Percentiles rank a stretch among this genome's conserved stretches.
These are phyloP conservation scores for Verasper variegatus DNA, from an alignment of 2,113 vertebrate genomes.

Conservation along the genomic window DNA sequence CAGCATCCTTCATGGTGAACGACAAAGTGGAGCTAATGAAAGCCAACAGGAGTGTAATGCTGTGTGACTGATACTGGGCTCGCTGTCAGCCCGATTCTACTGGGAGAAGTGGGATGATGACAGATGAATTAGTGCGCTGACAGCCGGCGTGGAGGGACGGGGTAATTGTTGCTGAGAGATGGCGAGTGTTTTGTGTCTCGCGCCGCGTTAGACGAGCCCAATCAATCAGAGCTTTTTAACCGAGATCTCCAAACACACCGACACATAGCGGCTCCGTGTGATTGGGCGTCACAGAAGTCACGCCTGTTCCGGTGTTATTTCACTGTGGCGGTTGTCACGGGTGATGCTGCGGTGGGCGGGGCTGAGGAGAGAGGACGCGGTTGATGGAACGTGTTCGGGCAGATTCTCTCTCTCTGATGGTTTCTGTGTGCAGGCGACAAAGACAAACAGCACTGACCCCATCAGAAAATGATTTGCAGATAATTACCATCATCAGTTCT, in stretches of 20 bases:
- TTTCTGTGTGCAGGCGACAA: not conserved
- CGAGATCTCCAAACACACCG: not conserved
- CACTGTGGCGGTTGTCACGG: too few relatives aligned
- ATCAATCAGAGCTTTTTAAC: conserved; percentile 65
- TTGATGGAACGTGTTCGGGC: too few relatives aligned
- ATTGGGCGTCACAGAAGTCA: conserved; percentile 6
- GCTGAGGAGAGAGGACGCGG: too few relatives aligned
- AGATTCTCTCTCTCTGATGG: not conserved
- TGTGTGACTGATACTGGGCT: conserved; percentile 72
- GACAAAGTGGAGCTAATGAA: conserved; percentile 66
- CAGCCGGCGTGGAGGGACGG: conserved; percentile 55
- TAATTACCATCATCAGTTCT: conserved; percentile 16
- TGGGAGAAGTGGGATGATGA: conserved; percentile 73
- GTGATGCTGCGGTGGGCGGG: too few relatives aligned
- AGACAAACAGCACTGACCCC: conserved; percentile 5
- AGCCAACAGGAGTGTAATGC: conserved; percentile 63
- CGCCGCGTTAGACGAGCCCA: conserved; percentile 43
- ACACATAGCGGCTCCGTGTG: not conserved
- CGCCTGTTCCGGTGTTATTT: conserved; percentile 10
- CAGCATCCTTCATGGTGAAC: conserved; percentile 40
- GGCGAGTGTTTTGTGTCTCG: conserved; percentile 63
- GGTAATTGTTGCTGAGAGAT: conserved; percentile 73
- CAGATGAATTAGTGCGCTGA: conserved; percentile 74
- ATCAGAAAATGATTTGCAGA: conserved; percentile 6
- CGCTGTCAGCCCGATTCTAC: conserved; percentile 63